Conservation (phyloP, 1,140 invertebrate genomes). For the Cotesia glomerata region DNA sequence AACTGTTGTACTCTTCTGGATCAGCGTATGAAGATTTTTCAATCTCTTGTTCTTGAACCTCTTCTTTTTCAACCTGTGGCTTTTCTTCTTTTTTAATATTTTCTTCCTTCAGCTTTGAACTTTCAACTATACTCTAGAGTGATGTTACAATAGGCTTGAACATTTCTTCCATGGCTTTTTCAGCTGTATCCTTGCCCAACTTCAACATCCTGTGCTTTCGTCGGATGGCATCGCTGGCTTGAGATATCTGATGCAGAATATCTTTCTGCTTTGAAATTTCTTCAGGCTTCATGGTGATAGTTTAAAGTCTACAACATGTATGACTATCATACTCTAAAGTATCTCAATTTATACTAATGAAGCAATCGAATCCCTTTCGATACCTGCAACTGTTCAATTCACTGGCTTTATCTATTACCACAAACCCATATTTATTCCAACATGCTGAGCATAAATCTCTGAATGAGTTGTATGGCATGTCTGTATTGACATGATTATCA, state of each 20-base stretch:
- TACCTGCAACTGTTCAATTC: background rate
- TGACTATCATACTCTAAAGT: background rate
- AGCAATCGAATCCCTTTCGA: constrained; percentile 17
- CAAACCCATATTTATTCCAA: constrained; percentile 3
- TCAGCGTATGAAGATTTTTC: too few relatives aligned
- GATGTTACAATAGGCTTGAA: constrained; percentile 30
- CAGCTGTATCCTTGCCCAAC: background rate
- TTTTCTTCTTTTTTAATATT: too few relatives aligned
- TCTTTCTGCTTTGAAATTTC: constrained; percentile 15
- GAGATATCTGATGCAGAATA: constrained; percentile 23
- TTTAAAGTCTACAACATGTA: too few relatives aligned
- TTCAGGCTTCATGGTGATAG: background rate
- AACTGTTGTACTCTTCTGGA: too few relatives aligned
- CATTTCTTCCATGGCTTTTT: constrained; percentile 18
- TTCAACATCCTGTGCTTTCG: constrained; percentile 33
- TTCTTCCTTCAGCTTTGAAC: background rate
- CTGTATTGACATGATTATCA: background rate
- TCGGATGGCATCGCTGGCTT: constrained; percentile 32
- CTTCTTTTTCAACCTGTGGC: too few relatives aligned
- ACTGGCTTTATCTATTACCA: constrained; percentile 11
- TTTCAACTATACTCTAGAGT: constrained; percentile 17
- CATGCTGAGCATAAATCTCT: too few relatives aligned
- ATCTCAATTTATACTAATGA: constrained; percentile 8
- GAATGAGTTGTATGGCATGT: background rate
- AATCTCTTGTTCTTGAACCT: too few relatives aligned